phyloP scores from a whole-genome alignment of 2,113 vertebrate species.

The Lates calcarifer region DNA sequence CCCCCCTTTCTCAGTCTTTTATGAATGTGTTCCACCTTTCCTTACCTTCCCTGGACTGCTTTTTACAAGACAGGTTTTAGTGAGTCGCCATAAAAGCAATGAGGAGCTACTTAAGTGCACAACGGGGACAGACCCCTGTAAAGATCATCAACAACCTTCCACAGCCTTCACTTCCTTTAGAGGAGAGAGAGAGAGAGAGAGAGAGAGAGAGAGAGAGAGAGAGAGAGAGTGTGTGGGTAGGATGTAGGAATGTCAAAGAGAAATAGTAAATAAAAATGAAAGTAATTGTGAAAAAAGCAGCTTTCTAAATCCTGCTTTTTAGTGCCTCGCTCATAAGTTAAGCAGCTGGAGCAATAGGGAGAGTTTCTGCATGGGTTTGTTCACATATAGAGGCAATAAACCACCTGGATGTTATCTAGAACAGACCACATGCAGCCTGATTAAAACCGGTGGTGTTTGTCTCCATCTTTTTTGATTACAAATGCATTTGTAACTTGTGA shows the following conservation, averaged over 20 bases:
- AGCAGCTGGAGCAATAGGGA: conserved; percentile 35
- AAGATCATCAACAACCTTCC: conserved; percentile 75
- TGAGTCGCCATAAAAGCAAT: conserved; percentile 82
- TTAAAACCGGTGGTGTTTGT: conserved; percentile 56
- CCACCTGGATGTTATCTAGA: conserved; percentile 70
- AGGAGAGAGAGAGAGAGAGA: conserved; percentile 26
- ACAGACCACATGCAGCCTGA: conserved; percentile 53
- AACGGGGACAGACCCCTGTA: conserved; percentile 77
- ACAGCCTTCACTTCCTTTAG: conserved; percentile 56
- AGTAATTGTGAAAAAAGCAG: conserved; percentile 58
- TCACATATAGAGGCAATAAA: conserved; percentile 58
- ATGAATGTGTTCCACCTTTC: conserved; percentile 68
- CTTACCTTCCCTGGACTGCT: conserved; percentile 62
- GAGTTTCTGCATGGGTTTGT: conserved; percentile 32
- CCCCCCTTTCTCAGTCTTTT: conserved; percentile 62
- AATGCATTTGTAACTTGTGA: conserved; percentile 58
- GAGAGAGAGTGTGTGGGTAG: conserved; percentile 28
- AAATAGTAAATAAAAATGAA: conserved; percentile 68
- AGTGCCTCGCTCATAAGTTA: conserved; percentile 38
- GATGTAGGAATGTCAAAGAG: conserved; percentile 41
- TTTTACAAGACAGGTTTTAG: conserved; percentile 85
- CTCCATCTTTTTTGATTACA: conserved; percentile 64
- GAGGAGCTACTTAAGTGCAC: conserved; percentile 79
- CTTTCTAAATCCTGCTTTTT: conserved; percentile 57
- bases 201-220: conserved; percentile 14